Percentiles rank a stretch among this genome's conserved stretches.
phyloP scores from a whole-genome alignment of 2,113 vertebrate genomes.

The Tichodroma muraria region DNA sequence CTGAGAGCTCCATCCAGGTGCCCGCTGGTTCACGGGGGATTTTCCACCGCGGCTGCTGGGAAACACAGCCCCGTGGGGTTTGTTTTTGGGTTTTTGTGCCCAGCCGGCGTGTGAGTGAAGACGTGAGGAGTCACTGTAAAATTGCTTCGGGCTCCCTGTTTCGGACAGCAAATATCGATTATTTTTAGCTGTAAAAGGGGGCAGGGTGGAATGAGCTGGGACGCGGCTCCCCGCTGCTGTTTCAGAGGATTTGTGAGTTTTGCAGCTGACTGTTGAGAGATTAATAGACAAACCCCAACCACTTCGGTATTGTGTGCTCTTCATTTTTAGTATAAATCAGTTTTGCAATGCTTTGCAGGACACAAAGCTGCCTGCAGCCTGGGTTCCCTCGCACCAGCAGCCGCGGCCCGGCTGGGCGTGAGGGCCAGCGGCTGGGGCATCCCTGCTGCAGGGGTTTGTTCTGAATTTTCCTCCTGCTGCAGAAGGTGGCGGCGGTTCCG shows the following conservation, averaged over 20 bases:
- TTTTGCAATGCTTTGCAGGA: conserved; percentile 31
- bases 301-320: background rate
- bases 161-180: background rate
- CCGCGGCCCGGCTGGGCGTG: rapidly evolving
- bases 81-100: background rate
- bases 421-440: background rate
- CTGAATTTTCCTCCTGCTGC: background rate
- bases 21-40: rapidly evolving
- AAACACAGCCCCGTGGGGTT: background rate
- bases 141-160: background rate
- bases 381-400: background rate
- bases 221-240: background rate
- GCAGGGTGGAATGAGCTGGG: background rate
- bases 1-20: rapidly evolving
- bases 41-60: background rate
- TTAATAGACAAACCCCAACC: conserved; percentile 33
- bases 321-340: conserved; percentile 31
- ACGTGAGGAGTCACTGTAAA: background rate
- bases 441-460: rapidly evolving
- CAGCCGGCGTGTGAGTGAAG: background rate
- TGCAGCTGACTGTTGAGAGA: conserved; percentile 39
- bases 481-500: background rate
- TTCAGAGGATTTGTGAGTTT: conserved; percentile 36
- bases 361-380: background rate
- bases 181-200: background rate